Conservation (phyloP, 2,113 vertebrate species). For the Zosterops japonicus region DNA sequence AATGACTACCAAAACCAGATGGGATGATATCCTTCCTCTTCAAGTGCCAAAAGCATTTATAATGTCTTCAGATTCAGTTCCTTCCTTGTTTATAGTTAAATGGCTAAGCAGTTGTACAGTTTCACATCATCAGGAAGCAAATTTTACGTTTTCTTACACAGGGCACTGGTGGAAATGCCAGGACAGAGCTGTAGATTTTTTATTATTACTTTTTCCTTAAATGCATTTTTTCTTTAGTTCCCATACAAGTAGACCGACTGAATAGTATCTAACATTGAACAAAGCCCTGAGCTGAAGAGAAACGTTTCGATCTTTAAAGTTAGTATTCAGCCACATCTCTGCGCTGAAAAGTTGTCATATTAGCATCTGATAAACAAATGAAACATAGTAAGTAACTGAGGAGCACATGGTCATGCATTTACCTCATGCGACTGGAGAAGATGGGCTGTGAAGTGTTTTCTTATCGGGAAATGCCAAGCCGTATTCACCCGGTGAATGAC, state of each 20-base stretch:
- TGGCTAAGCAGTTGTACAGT: neutral
- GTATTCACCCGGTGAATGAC: neutral
- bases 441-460: neutral
- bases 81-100: slow-evolving; percentile 14
- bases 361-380: neutral
- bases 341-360: neutral
- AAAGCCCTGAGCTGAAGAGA: neutral
- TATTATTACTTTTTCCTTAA: neutral
- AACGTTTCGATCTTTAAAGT: neutral
- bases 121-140: neutral
- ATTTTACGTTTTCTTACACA: neutral
- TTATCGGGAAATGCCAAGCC: neutral
- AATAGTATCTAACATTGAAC: neutral
- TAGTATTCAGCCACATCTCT: neutral
- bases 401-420: neutral
- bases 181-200: neutral
- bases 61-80: neutral
- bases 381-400: neutral
- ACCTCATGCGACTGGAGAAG: neutral
- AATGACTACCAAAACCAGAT: neutral
- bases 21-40: slow-evolving; percentile 9
- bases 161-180: neutral
- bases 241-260: neutral
- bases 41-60: neutral
- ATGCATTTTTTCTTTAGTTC: neutral